phyloP scores from a whole-genome alignment of 1,140 invertebrate genomes.

The Sitophilus oryzae region DNA sequence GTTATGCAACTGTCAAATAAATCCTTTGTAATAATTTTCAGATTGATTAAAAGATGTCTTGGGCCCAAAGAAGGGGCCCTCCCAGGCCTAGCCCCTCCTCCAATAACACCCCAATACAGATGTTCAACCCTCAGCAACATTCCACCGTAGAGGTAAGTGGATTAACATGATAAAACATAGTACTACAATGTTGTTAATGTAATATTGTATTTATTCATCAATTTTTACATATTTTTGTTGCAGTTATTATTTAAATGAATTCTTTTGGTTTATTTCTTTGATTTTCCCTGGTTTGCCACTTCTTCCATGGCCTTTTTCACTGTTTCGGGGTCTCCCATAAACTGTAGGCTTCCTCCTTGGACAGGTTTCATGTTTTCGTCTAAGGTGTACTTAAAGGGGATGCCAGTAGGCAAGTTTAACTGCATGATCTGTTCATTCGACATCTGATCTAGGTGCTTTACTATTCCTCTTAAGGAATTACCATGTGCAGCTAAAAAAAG shows the following conservation, averaged over 20 bases:
- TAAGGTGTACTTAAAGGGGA: conserved; percentile 64
- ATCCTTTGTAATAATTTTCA: background rate
- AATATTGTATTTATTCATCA: too few relatives aligned
- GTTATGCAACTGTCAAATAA: conserved; percentile 5
- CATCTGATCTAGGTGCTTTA: conserved; percentile 64
- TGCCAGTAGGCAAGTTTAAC: conserved; percentile 68
- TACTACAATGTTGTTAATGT: background rate
- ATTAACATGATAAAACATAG: background rate
- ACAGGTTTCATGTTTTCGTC: conserved; percentile 55
- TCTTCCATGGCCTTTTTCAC: conserved; percentile 58
- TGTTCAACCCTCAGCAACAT: conserved; percentile 42
- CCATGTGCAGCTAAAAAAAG: conserved; percentile 58
- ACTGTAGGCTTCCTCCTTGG: conserved; percentile 52
- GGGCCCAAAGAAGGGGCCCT: conserved; percentile 36
- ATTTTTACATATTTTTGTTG: too few relatives aligned
- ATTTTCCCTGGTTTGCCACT: conserved; percentile 36
- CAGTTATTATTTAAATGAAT: background rate
- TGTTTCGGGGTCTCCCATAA: conserved; percentile 59
- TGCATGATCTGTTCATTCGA: conserved; percentile 58
- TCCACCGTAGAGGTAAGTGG: conserved; percentile 33
- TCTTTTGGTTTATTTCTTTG: conserved; percentile 26
- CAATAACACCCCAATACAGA: conserved; percentile 30
- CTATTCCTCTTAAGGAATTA: conserved; percentile 61
- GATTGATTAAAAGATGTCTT: conserved; percentile 35
- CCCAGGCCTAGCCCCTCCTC: conserved; percentile 28